Percentiles rank a stretch among this genome's conserved stretches.
These are phyloP conservation scores for Diarsia brunnea DNA, from an alignment of 2,888 invertebrate species.

Conservation along the genomic window DNA sequence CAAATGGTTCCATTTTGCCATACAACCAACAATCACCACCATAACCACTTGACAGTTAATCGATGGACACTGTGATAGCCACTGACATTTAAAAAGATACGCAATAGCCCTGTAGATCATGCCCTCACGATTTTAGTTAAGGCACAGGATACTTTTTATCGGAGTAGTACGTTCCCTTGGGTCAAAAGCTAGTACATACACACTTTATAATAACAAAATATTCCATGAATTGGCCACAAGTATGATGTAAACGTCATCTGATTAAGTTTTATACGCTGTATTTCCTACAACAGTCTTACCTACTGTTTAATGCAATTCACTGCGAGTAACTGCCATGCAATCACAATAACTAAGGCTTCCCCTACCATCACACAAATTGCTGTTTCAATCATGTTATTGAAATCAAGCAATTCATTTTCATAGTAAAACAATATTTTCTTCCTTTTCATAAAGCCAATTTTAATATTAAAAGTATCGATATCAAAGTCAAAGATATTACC, in stretches of 20 bases:
- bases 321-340: slow-evolving; percentile 30
- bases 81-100: too few species aligned
- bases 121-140: neutral
- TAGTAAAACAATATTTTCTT: neutral
- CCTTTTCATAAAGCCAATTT: neutral
- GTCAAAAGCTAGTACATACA: neutral
- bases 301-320: slow-evolving; percentile 36
- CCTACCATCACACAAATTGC: slow-evolving; percentile 37
- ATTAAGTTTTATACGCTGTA: neutral
- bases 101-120: too few species aligned
- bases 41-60: too few species aligned
- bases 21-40: too few species aligned
- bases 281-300: neutral
- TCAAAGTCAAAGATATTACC: too few species aligned
- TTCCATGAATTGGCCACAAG: too few species aligned
- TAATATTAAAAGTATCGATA: too few species aligned
- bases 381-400: slow-evolving; percentile 19
- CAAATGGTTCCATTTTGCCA: too few species aligned
- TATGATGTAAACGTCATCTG: neutral
- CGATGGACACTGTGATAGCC: too few species aligned
- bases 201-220: neutral
- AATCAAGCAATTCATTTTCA: slow-evolving; percentile 20
- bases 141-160: neutral
- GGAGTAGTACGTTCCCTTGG: neutral
- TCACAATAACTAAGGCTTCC: slow-evolving; percentile 50